A percentile compares a stretch with the other conserved stretches of the same genome.
These are phyloP conservation scores for Chrysopa pallens DNA, from an alignment of 1,140 invertebrate genomes.

Conservation along the genomic window DNA sequence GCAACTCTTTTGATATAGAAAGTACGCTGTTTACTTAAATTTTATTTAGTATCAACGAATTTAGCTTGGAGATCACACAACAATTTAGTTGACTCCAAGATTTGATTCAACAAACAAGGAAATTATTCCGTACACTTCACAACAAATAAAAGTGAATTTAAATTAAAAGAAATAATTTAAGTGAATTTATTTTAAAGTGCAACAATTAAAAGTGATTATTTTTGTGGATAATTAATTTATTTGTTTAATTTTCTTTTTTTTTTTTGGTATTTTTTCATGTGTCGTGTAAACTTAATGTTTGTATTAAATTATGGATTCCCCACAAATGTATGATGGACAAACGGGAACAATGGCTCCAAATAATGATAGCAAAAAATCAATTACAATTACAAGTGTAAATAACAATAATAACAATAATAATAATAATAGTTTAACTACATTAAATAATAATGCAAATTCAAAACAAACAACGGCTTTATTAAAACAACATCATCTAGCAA, in stretches of 20 bases:
- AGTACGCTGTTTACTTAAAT: no score
- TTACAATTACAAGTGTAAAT: conserved; percentile 15
- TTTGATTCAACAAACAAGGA: neutral
- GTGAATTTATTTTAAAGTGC: neutral
- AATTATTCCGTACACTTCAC: neutral
- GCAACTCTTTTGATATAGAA: no score
- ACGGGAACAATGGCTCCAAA: conserved; percentile 28
- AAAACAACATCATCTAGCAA: conserved; percentile 15
- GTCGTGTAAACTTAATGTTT: neutral
- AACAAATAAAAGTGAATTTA: neutral
- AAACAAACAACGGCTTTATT: conserved; percentile 20
- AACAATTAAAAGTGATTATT: neutral
- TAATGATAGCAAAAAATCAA: conserved; percentile 26
- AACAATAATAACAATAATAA: conserved; percentile 22
- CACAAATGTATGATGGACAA: conserved; percentile 48
- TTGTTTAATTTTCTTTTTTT: neutral
- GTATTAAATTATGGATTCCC: conserved; percentile 39
- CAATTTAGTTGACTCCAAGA: neutral
- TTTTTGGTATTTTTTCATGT: neutral
- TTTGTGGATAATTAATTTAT: neutral
- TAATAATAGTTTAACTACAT: conserved; percentile 16
- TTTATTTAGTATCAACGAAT: neutral
- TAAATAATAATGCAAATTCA: conserved; percentile 21
- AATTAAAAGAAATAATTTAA: neutral
- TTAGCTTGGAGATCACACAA: neutral